Base-by-base conservation (phyloP, 2,797 vertebrate genomes). In the Phalanger gymnotis region DNA sequence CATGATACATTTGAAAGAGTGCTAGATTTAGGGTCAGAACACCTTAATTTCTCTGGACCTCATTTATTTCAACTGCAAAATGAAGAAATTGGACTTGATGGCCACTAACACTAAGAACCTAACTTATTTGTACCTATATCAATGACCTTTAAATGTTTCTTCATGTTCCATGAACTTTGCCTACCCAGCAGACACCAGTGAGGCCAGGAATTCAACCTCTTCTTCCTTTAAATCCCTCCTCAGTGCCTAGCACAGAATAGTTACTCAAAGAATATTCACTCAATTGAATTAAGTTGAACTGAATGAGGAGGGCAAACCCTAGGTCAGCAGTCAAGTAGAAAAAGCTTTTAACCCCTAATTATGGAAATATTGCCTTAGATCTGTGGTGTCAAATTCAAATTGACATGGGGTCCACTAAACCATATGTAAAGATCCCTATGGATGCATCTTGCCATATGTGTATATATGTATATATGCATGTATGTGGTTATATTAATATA, bases 261-360 rank as follows among this genome's bases (percentile, higher is more conserved):
- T 13, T 16, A 4, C 2, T 30, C 53, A 40, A 13, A 47, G 25
- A 25, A 56, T 27, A 47, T 22, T 81, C 7, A 47, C n/a, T 52
- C 30, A 22, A 89, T 6, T 56, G 10, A 56, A 93, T 22, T 31
- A n/a, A 91, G 4, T 91, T 93, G 53, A 93, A 11, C 14, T 51
- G 19, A 73, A 94, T 58, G 22, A 47, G 89, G 54, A 53, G 31
- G 11, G 22, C 54, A 19, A 31, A 12, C 31, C 34, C 9, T 22
- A 11, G 54, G n/a, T 34, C 31, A 47, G 28, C 9, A 25, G 31
- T 13, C 19, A 30, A 34, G 73, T 47, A 61, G 0, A 0, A n/a
- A 53, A 54, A 58, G n/a, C 47, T 3, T 10, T 40, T 81, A 53
- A 22, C 51, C 6, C 0, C 19, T 13, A 91, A n/a, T 31, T 53